These are phyloP conservation scores for Cyprinus carpio DNA, from an alignment of 2,113 vertebrate species.

Conservation along the genomic window DNA sequence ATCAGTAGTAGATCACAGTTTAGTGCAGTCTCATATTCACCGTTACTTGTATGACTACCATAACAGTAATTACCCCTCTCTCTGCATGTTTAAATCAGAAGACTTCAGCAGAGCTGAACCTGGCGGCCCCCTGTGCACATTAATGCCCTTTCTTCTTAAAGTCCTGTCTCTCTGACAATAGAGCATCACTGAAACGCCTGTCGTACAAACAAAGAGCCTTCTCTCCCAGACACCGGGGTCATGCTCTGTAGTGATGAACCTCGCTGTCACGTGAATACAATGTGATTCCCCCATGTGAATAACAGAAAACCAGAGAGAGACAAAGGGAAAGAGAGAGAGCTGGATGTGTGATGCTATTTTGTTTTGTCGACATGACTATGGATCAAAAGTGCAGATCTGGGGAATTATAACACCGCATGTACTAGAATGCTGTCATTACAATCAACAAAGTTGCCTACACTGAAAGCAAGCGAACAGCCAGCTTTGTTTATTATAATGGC, in stretches of 20 bases:
- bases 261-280: conserved; percentile 43
- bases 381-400: conserved; percentile 78
- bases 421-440: not conserved
- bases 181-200: conserved; percentile 43
- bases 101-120: conserved; percentile 28
- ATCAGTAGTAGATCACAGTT: not conserved
- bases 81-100: conserved; percentile 35
- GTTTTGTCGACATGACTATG: conserved; percentile 48
- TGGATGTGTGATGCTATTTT: conserved; percentile 47
- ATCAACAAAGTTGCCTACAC: conserved; percentile 23
- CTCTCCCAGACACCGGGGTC: conserved; percentile 45
- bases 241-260: conserved; percentile 48
- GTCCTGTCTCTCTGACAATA: conserved; percentile 45
- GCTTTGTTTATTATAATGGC: conserved; percentile 10
- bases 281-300: conserved; percentile 48
- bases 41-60: conserved; percentile 2
- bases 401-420: conserved; percentile 51
- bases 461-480: not conserved
- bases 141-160: conserved; percentile 47
- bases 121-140: conserved; percentile 27
- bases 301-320: conserved; percentile 32
- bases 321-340: conserved; percentile 42
- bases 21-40: conserved; percentile 43
- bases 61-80: conserved; percentile 28
- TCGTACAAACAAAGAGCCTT: conserved; percentile 44